phyloP scores from a whole-genome alignment of 30 jellyfish, hydroid and myxozoan genomes.

The Chironex yamaguchii region DNA sequence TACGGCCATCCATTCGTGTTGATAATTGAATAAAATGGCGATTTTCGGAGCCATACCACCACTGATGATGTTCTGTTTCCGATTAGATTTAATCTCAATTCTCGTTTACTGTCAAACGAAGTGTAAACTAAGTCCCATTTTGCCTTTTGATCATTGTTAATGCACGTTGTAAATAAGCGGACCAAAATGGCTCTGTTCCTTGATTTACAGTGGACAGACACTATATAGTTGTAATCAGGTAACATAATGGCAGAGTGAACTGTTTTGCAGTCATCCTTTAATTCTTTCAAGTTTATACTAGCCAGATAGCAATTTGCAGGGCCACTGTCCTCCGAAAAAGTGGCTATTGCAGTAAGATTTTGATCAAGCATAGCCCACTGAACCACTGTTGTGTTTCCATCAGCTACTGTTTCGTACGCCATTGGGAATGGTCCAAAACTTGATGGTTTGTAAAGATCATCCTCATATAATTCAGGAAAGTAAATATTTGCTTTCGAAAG shows the following conservation, averaged over 20 bases:
- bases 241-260: slow-evolving; percentile 74
- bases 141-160: slow-evolving; percentile 24
- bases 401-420: slow-evolving; percentile 83
- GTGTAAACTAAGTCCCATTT: slow-evolving; percentile 91
- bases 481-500: slow-evolving; percentile 69
- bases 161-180: slow-evolving; percentile 68
- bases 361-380: slow-evolving; percentile 87
- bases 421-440: slow-evolving; percentile 96
- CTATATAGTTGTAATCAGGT: slow-evolving; percentile 64
- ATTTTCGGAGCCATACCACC: slow-evolving; percentile 86
- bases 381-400: slow-evolving; percentile 80
- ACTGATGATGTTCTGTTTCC: slow-evolving; percentile 86
- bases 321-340: slow-evolving; percentile 91
- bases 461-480: slow-evolving; percentile 96
- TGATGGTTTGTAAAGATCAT: slow-evolving; percentile 89
- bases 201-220: slow-evolving; percentile 81
- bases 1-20: slow-evolving; percentile 89
- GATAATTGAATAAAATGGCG: slow-evolving; percentile 86
- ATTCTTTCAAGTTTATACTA: slow-evolving; percentile 66
- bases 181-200: slow-evolving; percentile 85
- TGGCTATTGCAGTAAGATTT: slow-evolving; percentile 75
- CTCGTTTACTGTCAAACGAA: slow-evolving; percentile 84
- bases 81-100: slow-evolving; percentile 71
- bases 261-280: slow-evolving; percentile 86
- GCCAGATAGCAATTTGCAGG: slow-evolving; percentile 80